phyloP scores from a whole-genome alignment of 2,888 invertebrate species.

The Perizoma flavofasciatum region DNA sequence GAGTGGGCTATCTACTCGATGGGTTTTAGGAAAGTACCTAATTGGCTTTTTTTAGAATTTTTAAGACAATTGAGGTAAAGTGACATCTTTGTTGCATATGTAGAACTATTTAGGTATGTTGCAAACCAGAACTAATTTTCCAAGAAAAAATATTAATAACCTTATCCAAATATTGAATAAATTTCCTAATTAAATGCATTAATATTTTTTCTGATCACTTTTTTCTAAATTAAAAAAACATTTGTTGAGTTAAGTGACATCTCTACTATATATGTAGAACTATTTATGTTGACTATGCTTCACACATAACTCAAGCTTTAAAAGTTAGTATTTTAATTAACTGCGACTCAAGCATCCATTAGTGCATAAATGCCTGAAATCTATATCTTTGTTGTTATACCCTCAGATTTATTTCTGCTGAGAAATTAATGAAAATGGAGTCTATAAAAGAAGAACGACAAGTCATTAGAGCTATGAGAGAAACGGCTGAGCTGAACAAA shows the following conservation, averaged over 20 bases:
- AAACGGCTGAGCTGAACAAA: constrained; percentile 85
- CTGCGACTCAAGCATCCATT: no score
- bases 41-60: no score
- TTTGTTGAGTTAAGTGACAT: constrained; percentile 21
- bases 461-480: constrained; percentile 75
- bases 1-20: no score
- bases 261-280: constrained; percentile 21
- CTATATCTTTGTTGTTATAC: no score
- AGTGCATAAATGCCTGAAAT: no score
- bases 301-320: neutral
- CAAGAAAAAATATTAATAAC: no score
- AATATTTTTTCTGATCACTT: no score
- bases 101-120: constrained; percentile 8
- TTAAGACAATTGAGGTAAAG: neutral
- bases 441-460: constrained; percentile 72
- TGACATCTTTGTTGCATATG: constrained; percentile 29
- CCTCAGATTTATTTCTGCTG: constrained; percentile 44
- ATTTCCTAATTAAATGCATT: no score
- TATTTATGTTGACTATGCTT: neutral
- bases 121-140: no score
- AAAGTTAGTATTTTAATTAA: neutral
- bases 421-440: constrained; percentile 71
- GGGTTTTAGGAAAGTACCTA: no score
- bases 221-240: no score
- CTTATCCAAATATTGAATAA: no score